Conservation (phyloP, 2,888 invertebrate species). For the Philopedon plagiatum region DNA sequence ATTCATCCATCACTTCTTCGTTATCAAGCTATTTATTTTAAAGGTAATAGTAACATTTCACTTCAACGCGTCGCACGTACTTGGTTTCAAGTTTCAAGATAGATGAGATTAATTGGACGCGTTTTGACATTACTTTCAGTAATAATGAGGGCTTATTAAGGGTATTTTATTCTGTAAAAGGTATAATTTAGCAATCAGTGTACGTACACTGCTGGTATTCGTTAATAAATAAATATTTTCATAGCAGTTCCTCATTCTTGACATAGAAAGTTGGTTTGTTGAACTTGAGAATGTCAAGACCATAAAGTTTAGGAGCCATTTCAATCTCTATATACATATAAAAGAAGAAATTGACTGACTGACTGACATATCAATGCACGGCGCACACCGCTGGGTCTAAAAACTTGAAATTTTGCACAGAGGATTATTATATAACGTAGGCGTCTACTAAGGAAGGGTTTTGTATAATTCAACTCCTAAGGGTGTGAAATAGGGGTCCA, state of each 20-base stretch:
- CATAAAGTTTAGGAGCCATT: not conserved
- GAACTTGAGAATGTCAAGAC: slow-evolving; percentile 8
- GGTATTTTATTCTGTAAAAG: slow-evolving; percentile 19
- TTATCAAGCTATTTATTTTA: slow-evolving; percentile 13
- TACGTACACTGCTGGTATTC: slow-evolving; percentile 4
- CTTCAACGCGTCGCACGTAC: slow-evolving; percentile 22
- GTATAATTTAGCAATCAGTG: slow-evolving; percentile 18
- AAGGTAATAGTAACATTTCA: slow-evolving; percentile 25
- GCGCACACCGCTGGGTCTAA: too few species aligned
- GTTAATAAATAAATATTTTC: slow-evolving; percentile 20
- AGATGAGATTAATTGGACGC: slow-evolving; percentile 17
- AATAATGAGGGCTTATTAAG: slow-evolving; percentile 15
- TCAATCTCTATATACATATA: not conserved
- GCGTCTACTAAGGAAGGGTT: too few species aligned
- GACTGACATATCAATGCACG: too few species aligned
- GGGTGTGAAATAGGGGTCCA: too few species aligned
- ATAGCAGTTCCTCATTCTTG: slow-evolving; percentile 6
- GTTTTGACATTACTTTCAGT: slow-evolving; percentile 21
- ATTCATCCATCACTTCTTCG: slow-evolving; percentile 19
- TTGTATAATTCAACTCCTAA: too few species aligned
- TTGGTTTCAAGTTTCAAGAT: slow-evolving; percentile 1
- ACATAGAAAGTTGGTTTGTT: slow-evolving; percentile 17
- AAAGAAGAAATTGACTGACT: not conserved
- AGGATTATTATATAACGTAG: too few species aligned
- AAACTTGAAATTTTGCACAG: too few species aligned